These are phyloP conservation scores for Phymatocera aterrima DNA, from an alignment of 2,888 invertebrate species.

Conservation along the genomic window DNA sequence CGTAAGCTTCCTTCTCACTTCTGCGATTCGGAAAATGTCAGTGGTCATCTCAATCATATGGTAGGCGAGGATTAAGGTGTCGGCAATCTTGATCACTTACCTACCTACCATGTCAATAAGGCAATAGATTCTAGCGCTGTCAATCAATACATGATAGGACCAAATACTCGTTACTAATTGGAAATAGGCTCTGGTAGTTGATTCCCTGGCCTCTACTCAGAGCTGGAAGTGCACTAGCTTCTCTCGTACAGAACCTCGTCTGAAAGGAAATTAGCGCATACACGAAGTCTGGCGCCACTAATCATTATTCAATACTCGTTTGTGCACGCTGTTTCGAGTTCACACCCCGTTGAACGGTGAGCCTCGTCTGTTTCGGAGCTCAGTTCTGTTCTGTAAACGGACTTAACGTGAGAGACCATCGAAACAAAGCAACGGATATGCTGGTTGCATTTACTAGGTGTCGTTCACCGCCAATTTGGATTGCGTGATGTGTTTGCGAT, in stretches of 20 bases:
- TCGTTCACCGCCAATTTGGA: neutral
- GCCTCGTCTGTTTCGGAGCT: neutral
- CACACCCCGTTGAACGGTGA: neutral
- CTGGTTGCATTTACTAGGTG: neutral
- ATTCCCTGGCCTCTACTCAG: neutral
- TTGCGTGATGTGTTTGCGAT: neutral
- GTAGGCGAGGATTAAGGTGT: neutral
- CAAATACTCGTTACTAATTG: neutral
- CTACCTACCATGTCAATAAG: neutral
- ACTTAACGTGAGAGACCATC: neutral
- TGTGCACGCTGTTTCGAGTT: conserved; percentile 19
- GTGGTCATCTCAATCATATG: neutral
- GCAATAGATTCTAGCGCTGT: neutral
- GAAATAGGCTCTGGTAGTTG: conserved; percentile 12
- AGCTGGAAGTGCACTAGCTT: neutral
- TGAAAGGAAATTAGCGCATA: conserved; percentile 9
- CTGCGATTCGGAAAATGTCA: neutral
- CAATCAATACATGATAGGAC: neutral
- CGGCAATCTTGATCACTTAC: neutral
- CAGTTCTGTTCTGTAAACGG: conserved; percentile 1
- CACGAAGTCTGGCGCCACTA: conserved; percentile 13
- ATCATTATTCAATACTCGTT: conserved; percentile 42
- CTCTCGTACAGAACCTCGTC: neutral
- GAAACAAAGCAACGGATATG: neutral
- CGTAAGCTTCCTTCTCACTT: neutral